phyloP scores from a whole-genome alignment of 2,113 vertebrate species.

The Ictalurus furcatus region DNA sequence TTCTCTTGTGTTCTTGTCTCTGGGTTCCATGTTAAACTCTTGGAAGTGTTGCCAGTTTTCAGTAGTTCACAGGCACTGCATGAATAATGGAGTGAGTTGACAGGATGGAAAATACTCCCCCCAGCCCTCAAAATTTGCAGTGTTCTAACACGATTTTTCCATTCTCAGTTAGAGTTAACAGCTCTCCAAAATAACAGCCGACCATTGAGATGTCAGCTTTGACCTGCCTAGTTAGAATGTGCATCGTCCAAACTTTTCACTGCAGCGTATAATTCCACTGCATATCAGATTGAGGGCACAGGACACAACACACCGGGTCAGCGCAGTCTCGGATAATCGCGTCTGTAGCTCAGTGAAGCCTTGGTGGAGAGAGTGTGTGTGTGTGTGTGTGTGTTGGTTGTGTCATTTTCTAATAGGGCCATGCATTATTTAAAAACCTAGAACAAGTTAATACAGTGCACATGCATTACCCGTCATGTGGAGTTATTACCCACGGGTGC shows the following conservation, averaged over 20 bases:
- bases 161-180: conserved; percentile 38
- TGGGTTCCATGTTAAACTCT: conserved; percentile 39
- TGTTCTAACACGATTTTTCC: conserved; percentile 8
- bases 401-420: conserved; percentile 51
- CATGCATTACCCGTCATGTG: conserved; percentile 43
- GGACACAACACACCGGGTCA: conserved; percentile 44
- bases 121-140: background rate
- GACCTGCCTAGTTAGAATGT: conserved; percentile 46
- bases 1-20: conserved; percentile 15
- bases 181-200: conserved; percentile 40
- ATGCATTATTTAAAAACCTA: conserved; percentile 55
- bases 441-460: conserved; percentile 43
- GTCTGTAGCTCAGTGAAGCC: conserved; percentile 33
- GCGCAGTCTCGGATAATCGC: conserved; percentile 32
- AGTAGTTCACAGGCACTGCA: conserved; percentile 30
- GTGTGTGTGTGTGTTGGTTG: conserved; percentile 9
- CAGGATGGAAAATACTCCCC: conserved; percentile 28
- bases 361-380: background rate
- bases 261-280: conserved; percentile 42
- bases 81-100: conserved; percentile 43
- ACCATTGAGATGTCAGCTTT: conserved; percentile 40
- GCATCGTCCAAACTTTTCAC: conserved; percentile 33
- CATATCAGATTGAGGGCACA: conserved; percentile 43
- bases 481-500: conserved; percentile 47
- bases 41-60: conserved; percentile 39